Evolutionary conservation across 2,888 invertebrate species (phyloP), one percentile per base, ranked within the genome.

Genomic region (Colletes collaris): DNA sequence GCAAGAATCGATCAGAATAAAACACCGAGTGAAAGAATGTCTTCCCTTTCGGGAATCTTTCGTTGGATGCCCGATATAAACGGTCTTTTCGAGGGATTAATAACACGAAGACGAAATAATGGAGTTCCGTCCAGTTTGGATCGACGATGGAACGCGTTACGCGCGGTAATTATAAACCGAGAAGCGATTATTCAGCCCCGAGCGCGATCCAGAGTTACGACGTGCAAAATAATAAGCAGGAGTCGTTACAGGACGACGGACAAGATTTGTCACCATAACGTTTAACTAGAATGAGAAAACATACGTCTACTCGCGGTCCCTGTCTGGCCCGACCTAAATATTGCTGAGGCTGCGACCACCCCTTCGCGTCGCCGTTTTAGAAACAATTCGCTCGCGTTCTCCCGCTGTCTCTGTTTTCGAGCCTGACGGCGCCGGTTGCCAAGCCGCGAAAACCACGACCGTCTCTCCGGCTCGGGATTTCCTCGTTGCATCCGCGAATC

Each of bases 311-410:
- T 40, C 73, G 65, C 65, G 52, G 27, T 27, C 64, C 56, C 13
- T 50, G 65, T 44, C 56, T 40, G 19, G 35, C 11, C 7, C 56
- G 76, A 76, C 72, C 81, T 58, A 62, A 79, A 79, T 81, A 79
- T 81, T 69, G 63, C 67, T 13, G n/a, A 46, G 40, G 40, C 4
- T 40, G 67, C 37, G n/a, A 58, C 60, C 70, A 70, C 67, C 75
- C 73, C 50, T 46, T 50, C 49, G 35, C 40, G 65, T 63, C 35
- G 35, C 70, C 65, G 79, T 84, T 79, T 65, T 63, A 76, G 65
- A 76, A 71, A 85, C 80, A 83, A 84, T 78, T 85, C 71, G 37
- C 58, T 40, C 70, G 72, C 71, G 66, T 73, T 60, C 62, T 44
- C 44, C 44, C 64, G 40, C 55, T 64, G 63, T 63, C 52, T 52